phyloP scores from a whole-genome alignment of 2,113 vertebrate species.

The Cynocephalus volans region DNA sequence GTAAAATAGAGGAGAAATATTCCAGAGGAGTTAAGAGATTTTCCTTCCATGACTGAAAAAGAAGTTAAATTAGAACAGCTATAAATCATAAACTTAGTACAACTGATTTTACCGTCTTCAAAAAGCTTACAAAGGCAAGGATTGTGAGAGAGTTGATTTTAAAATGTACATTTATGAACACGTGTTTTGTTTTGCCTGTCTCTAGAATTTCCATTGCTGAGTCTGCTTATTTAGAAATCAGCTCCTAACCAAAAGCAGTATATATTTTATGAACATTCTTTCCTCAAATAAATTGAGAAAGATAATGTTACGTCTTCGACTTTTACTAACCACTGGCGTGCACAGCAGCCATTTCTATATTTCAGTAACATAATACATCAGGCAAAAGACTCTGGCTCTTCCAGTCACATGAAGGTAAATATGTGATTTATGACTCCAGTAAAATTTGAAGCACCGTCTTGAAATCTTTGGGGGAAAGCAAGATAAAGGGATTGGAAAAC shows the following conservation, averaged over 20 bases:
- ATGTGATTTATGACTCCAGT: slow-evolving; percentile 84
- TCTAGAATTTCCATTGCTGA: slow-evolving; percentile 74
- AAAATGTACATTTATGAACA: slow-evolving; percentile 63
- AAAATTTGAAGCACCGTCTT: slow-evolving; percentile 75
- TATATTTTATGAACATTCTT: slow-evolving; percentile 86
- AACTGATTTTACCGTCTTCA: slow-evolving; percentile 51
- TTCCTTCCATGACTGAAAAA: slow-evolving; percentile 29
- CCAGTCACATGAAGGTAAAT: slow-evolving; percentile 82
- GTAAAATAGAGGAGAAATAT: slow-evolving; percentile 3
- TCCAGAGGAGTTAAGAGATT: slow-evolving; percentile 7
- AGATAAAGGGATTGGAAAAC: slow-evolving; percentile 73
- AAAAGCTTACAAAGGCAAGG: slow-evolving; percentile 43
- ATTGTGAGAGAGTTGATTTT: slow-evolving; percentile 58
- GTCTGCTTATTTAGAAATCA: slow-evolving; percentile 87
- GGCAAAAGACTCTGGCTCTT: slow-evolving; percentile 81
- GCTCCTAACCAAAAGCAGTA: slow-evolving; percentile 79
- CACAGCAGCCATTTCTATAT: slow-evolving; percentile 85
- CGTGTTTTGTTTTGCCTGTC: slow-evolving; percentile 67
- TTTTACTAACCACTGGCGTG: slow-evolving; percentile 82
- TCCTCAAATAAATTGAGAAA: slow-evolving; percentile 85
- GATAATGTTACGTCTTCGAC: slow-evolving; percentile 85
- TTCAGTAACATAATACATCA: slow-evolving; percentile 87
- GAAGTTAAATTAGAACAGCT: slow-evolving; percentile 41
- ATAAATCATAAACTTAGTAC: slow-evolving; percentile 57
- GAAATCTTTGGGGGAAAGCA: slow-evolving; percentile 68